These are phyloP conservation scores for Onychomys torridus DNA, from an alignment of 2,797 vertebrate species.

Conservation along the genomic window DNA sequence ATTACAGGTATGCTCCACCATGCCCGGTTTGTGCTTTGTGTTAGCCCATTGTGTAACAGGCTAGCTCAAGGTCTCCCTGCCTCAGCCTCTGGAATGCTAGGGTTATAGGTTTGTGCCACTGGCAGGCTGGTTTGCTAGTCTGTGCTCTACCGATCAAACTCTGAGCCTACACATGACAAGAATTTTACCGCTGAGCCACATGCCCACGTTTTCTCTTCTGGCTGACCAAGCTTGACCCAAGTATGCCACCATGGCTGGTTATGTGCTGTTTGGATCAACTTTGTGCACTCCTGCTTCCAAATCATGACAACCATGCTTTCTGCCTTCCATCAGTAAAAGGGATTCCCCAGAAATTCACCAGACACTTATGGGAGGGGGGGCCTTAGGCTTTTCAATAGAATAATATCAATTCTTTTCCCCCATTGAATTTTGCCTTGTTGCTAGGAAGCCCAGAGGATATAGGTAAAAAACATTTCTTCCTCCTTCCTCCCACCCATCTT, in stretches of 20 bases:
- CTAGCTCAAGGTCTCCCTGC: background rate
- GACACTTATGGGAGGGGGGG: constrained; percentile 30
- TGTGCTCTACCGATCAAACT: background rate
- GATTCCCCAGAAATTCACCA: constrained; percentile 30
- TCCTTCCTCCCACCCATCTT: background rate
- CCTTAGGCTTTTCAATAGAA: constrained; percentile 30
- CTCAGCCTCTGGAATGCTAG: background rate
- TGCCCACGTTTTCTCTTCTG: background rate
- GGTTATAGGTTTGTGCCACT: background rate
- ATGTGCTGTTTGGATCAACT: background rate
- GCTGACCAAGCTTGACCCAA: background rate
- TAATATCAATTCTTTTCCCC: constrained; percentile 37
- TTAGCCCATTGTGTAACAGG: background rate
- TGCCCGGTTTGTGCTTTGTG: background rate
- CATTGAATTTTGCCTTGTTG: constrained; percentile 44
- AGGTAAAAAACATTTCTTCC: background rate
- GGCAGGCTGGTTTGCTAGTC: background rate
- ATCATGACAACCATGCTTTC: background rate
- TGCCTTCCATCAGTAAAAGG: background rate
- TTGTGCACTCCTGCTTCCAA: background rate
- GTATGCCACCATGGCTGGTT: background rate
- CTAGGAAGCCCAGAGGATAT: constrained; percentile 46
- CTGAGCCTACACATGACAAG: background rate
- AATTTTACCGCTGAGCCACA: background rate
- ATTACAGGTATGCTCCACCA: background rate